phyloP scores from a whole-genome alignment of 2,113 vertebrate genomes.

The Nesoenas mayeri region DNA sequence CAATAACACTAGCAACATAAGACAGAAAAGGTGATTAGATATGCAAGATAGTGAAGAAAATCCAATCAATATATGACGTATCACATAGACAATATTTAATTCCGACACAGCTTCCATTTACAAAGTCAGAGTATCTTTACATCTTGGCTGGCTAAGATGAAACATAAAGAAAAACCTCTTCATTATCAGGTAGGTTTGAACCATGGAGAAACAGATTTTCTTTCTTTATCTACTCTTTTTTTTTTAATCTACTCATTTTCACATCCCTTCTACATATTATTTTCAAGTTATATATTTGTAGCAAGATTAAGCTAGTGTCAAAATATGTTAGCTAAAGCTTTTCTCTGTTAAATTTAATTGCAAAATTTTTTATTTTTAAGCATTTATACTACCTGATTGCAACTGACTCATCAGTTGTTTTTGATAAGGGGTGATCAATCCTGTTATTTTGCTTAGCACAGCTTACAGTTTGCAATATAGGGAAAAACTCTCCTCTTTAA shows the following conservation, averaged over 20 bases:
- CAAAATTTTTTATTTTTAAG: not conserved
- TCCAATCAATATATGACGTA: not conserved
- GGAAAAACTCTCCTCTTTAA: slow-evolving; percentile 34
- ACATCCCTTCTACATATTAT: not conserved
- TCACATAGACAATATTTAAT: not conserved
- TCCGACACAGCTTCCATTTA: not conserved
- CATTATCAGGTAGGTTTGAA: not conserved
- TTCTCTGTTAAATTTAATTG: not conserved
- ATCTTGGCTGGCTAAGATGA: not conserved
- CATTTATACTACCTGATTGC: not conserved
- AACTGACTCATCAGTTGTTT: not conserved
- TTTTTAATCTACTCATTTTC: not conserved
- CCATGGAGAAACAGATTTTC: not conserved
- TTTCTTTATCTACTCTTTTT: not conserved
- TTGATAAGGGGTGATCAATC: slow-evolving; percentile 32
- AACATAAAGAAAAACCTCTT: not conserved
- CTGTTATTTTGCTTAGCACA: not conserved
- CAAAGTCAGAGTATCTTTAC: not conserved
- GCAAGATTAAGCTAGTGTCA: not conserved
- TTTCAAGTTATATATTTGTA: not conserved
- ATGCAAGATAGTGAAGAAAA: not conserved
- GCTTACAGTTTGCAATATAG: slow-evolving; percentile 4
- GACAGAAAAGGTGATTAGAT: not conserved
- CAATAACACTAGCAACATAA: slow-evolving; percentile 64
- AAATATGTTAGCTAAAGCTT: not conserved